Base-by-base conservation (phyloP, 2,797 vertebrate species). In the Anguilla anguilla region DNA sequence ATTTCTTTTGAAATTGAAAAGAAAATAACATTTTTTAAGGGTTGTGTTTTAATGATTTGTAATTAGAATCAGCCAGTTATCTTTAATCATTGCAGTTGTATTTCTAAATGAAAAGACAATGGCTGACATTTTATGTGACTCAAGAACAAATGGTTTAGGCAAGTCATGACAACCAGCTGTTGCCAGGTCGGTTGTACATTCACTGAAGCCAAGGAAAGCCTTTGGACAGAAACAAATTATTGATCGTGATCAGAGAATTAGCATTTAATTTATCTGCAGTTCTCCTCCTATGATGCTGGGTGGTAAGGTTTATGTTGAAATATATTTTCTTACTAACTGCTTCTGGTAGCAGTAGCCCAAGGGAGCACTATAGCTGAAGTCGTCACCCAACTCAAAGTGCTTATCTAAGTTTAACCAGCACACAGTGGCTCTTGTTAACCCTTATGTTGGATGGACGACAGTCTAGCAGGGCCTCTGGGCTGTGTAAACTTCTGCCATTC, bases 261-360 rank as follows among this genome's bases (percentile, higher is more conserved):
- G 57, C 64, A 39, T 87, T 87, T 55, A 31, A 87, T 59, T 79
- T 87, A 39, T 35, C 51, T 43, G 43, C 0, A 28, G 6, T 67
- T 31, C 49, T 69, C 61, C n/a, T 81, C 15, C 55, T 83, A 83
- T 83, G 81, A 87, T 87, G 22, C 79, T 46, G 15, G 79, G n/a
- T 49, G 59, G 15, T 51, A 83, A 59, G 57, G 28, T 49, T 35
- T 53, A 19, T 84, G 28, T 69, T 35, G 43, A 84, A 55, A 57
- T 15, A 35, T 84, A 84, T 82, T 87, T 84, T 72, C 49, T 46
- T 43, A n/a, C 31, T 28, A 39, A 61, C 39, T 59, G n/a, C 25
- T 57, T 72, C 64, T 84, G 81, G 69, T 57, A 25, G 51, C 19
- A 28, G 51, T 3, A 6, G 81, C 81, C 81, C 82, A 9, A 35